Base-by-base conservation (phyloP, 2,797 vertebrate species). In the Salmo trutta region DNA sequence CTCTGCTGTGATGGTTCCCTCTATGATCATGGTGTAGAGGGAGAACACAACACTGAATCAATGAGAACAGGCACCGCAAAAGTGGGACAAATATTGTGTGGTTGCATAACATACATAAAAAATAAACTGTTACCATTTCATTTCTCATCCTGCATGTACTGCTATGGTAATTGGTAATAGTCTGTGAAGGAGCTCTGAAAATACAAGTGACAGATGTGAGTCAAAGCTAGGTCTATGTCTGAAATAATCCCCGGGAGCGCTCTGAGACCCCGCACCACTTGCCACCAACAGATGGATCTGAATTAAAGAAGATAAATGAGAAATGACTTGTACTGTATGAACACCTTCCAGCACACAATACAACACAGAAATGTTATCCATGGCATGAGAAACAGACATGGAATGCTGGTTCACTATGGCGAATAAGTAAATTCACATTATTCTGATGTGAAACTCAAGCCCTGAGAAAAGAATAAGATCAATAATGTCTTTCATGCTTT, bases 291-390 rank as follows among this genome's bases (percentile, higher is more conserved):
- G 71, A 80, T 73, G 76, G 74, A 82, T 78, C 65, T 76, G 77
- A 87, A 82, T 86, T 79, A 77, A 66, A 54, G 71, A 41, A 70
- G 79, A 86, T 79, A 15, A 33, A 78, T 86, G 86, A 85, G 66
- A 21, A 56, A 72, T 31, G 67, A 68, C 71, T 84, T 77, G 80
- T 36, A 24, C 75, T 21, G 31, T 81, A 75, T 59, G 73, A 68
- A 65, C 69, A 64, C 51, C 76, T 73, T 81, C 78, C 56, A 75
- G 77, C 69, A 47, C 15, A 54, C 53, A 65, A 79, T 73, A 65
- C 67, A n/a, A 82, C 69, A 80, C 64, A 59, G 74, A 75, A 73
- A 66, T 73, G 54, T 82, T 71, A 75, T 52, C 10, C 8, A 27
- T 75, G 77, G 79, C 70, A 78, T 51, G 36, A 15, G n/a, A 53